Percentiles rank a stretch among this genome's conserved stretches.
These are phyloP conservation scores for Diplogasteroides magnus DNA, from an alignment of 1,140 invertebrate species.

Conservation along the genomic window DNA sequence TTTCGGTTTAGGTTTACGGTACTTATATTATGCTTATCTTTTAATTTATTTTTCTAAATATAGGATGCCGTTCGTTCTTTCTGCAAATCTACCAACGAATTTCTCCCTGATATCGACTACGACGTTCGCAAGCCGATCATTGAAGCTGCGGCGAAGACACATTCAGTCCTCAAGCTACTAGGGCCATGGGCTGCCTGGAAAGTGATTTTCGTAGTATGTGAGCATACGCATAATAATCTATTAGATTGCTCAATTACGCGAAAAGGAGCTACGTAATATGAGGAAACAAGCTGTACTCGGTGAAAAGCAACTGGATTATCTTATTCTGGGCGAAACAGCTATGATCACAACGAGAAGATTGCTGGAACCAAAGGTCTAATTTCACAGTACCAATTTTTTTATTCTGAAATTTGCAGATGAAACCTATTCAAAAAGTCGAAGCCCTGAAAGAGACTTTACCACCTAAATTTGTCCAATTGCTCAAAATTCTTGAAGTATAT, in stretches of 20 bases:
- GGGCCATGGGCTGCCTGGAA: constrained; percentile 46
- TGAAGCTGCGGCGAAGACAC: constrained; percentile 37
- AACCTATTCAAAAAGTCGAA: not conserved
- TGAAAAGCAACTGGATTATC: constrained; percentile 28
- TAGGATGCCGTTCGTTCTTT: constrained; percentile 1
- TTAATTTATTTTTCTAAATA: not conserved
- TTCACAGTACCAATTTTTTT: not conserved
- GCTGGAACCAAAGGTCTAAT: constrained; percentile 32
- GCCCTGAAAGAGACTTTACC: constrained; percentile 10
- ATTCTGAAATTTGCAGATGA: constrained; percentile 23
- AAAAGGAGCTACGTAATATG: constrained; percentile 38
- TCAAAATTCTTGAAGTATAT: not conserved
- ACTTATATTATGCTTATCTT: not conserved
- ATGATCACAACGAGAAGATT: constrained; percentile 31
- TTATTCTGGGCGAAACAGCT: constrained; percentile 31
- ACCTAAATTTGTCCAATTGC: constrained; percentile 9
- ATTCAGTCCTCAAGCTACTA: constrained; percentile 33
- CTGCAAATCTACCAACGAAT: constrained; percentile 17
- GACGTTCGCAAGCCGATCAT: constrained; percentile 34
- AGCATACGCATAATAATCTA: constrained; percentile 2
- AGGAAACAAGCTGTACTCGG: constrained; percentile 24
- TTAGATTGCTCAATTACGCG: constrained; percentile 28
- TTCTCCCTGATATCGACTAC: constrained; percentile 37
- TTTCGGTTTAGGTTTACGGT: constrained; percentile 6
- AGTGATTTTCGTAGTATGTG: constrained; percentile 19